Base-by-base conservation (phyloP, 2,888 invertebrate species). In the Phorcus lineatus region DNA sequence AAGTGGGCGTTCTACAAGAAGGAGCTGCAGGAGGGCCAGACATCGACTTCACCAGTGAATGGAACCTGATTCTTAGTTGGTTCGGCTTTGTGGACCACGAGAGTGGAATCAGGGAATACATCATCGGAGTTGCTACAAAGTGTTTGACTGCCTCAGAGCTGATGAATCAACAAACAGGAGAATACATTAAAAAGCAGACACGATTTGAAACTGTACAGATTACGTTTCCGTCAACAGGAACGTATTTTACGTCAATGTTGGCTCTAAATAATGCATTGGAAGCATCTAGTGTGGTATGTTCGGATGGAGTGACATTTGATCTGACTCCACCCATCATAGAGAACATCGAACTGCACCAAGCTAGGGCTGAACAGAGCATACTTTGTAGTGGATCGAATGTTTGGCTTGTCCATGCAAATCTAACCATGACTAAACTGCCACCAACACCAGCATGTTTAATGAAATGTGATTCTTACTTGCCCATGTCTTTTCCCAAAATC, bases 61-160 rank as follows among this genome's bases (percentile, higher is more conserved):
- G 77, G 6, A 19, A 52, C 1, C 24, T 87, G 6, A 79, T 74
- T 6, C 79, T 84, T 16, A 76, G 79, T 54, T 87, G 87, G 87
- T 77, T 84, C 28, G 88, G 86, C 1, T 88, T 88, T 79, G 81
- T 87, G 22, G 88, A 88, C 36, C 87, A 88, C 47, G 88, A 88
- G 76, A 87, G 87, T 79, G 87, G 85, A 1, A 85, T 88, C 16
- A 83, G 82, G 17, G 47, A 80, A 7, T 88, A 87, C 75, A 62
- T 82, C 22, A 55, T 87, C 0, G 85, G 77, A 0, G 9, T 87
- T 11, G 79, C 84, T 11, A 70, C 74, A 16, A 24, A 28, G 17
- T 88, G 88, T 75, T 36, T 87, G 6, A 40, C 40, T 16, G 17
- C 28, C 57, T 28, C 19, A 19, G 66, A 62, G 57, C 9, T 40